Conservation (phyloP, 2,888 invertebrate genomes). For the Amorpha juglandis region DNA sequence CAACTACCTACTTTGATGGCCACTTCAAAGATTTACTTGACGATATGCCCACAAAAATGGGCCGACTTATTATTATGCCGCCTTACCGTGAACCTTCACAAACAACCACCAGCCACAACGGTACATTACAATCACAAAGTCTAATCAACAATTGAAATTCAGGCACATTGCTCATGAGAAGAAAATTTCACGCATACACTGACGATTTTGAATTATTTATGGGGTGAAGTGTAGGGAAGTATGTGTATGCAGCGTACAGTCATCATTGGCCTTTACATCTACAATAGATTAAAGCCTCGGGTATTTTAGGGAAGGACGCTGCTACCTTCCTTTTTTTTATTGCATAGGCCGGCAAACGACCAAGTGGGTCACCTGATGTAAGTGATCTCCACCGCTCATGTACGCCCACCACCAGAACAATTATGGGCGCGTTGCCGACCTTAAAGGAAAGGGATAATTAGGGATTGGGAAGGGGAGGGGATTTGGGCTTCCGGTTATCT, state of each 20-base stretch:
- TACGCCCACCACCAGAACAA: too few relatives aligned
- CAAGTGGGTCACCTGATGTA: too few relatives aligned
- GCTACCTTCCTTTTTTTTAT: too few relatives aligned
- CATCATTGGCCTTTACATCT: not conserved
- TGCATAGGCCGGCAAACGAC: too few relatives aligned
- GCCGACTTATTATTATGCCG: conserved; percentile 8
- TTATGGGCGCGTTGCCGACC: too few relatives aligned
- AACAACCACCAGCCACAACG: not conserved
- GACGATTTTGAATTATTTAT: conserved; percentile 21
- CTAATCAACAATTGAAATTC: conserved; percentile 22
- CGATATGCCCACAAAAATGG: not conserved
- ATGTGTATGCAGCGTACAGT: not conserved
- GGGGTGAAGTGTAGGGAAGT: not conserved
- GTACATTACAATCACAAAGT: conserved; percentile 22
- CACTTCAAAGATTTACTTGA: not conserved
- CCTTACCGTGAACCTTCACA: not conserved
- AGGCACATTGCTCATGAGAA: conserved; percentile 1
- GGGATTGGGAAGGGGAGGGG: too few relatives aligned
- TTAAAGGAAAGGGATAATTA: too few relatives aligned
- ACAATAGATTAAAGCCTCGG: not conserved
- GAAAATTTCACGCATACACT: conserved; percentile 14
- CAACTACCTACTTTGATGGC: not conserved
- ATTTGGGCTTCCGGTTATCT: too few relatives aligned
- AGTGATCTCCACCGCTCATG: too few relatives aligned
- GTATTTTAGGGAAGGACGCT: not conserved